Percentiles rank a stretch among this genome's conserved stretches.
phyloP scores from a whole-genome alignment of 2,113 vertebrate genomes.

The Clarias magur region DNA sequence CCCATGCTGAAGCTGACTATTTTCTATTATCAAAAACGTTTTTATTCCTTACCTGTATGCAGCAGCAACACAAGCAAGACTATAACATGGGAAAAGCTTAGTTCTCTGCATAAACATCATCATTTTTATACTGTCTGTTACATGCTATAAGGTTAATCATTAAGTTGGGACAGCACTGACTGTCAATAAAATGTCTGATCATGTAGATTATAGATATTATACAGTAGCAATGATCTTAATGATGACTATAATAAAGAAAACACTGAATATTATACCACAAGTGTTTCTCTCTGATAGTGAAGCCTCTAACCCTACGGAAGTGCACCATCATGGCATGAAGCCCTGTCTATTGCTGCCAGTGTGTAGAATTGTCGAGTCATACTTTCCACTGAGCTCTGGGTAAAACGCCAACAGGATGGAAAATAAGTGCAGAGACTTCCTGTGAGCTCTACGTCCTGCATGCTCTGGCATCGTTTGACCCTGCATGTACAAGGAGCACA shows the following conservation, averaged over 20 bases:
- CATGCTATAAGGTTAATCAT: neutral
- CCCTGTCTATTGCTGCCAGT: slow-evolving; percentile 14
- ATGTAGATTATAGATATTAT: neutral
- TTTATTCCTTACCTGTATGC: neutral
- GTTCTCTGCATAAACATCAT: neutral
- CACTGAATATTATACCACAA: neutral
- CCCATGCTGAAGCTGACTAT: neutral
- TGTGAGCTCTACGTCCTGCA: slow-evolving; percentile 55
- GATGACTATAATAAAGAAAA: neutral
- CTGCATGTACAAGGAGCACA: slow-evolving; percentile 12
- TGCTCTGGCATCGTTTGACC: slow-evolving; percentile 34
- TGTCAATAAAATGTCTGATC: neutral
- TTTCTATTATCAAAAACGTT: neutral
- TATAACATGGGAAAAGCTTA: neutral
- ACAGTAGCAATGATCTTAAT: neutral
- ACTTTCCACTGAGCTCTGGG: slow-evolving; percentile 53
- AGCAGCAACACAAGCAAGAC: slow-evolving; percentile 24
- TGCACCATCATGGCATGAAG: slow-evolving; percentile 62
- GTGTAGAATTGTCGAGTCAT: slow-evolving; percentile 45
- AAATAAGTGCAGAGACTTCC: slow-evolving; percentile 67
- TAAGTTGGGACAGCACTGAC: neutral
- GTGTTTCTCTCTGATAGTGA: slow-evolving; percentile 13
- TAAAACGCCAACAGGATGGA: slow-evolving; percentile 70
- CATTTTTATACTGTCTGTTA: neutral
- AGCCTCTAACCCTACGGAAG: slow-evolving; percentile 52